These are phyloP conservation scores for Pogonognathellus flavescens DNA, from an alignment of 1,140 invertebrate species.

Conservation along the genomic window DNA sequence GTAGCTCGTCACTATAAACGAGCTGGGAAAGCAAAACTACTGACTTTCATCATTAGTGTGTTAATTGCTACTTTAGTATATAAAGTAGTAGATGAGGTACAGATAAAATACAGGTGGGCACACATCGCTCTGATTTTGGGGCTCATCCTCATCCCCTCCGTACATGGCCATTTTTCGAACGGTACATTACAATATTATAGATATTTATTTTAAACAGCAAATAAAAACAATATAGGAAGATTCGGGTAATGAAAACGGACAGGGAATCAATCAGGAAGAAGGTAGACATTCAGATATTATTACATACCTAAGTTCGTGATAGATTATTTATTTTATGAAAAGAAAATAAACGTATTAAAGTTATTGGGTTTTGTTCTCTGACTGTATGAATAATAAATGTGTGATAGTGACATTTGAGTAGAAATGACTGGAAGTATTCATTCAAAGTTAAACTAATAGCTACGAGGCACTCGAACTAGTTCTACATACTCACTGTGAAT, in stretches of 20 bases:
- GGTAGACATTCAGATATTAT: too few relatives aligned
- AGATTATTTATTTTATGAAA: too few relatives aligned
- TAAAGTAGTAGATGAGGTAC: neutral
- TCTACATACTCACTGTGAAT: neutral
- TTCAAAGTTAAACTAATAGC: too few relatives aligned
- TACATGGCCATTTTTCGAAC: neutral
- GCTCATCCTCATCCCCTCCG: conserved; percentile 40
- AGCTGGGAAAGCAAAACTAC: neutral
- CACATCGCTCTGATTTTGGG: conserved; percentile 41
- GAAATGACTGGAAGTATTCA: too few relatives aligned
- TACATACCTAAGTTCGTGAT: too few relatives aligned
- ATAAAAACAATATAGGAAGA: neutral
- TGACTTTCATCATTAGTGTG: neutral
- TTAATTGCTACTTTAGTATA: neutral
- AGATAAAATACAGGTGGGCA: conserved; percentile 14
- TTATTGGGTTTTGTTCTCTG: too few relatives aligned
- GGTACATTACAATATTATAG: neutral
- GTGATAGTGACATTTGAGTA: too few relatives aligned
- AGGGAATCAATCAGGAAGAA: too few relatives aligned
- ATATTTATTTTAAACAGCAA: neutral
- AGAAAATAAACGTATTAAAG: too few relatives aligned
- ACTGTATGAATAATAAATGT: too few relatives aligned
- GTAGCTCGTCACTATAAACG: neutral
- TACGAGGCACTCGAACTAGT: too few relatives aligned
- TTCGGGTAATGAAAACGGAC: too few relatives aligned